Percentiles rank a stretch among this genome's conserved stretches.
Conservation (phyloP, 1,140 invertebrate species). For the Lanistes nyassanus region DNA sequence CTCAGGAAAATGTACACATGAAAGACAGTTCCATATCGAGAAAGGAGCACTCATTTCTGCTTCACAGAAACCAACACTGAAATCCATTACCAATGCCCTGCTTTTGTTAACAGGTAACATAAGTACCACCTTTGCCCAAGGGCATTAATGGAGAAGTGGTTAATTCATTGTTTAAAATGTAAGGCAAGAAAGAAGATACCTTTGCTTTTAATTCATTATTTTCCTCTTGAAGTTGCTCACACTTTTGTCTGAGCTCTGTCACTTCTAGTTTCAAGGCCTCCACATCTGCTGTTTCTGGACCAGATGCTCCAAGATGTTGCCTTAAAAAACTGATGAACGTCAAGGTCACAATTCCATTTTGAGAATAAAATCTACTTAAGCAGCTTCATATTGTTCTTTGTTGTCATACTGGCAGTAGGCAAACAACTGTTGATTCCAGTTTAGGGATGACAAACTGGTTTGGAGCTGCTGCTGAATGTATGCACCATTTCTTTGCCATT, state of each 20-base stretch:
- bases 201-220: slow-evolving; percentile 63
- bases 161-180: background rate
- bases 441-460: no score
- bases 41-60: no score
- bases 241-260: slow-evolving; percentile 62
- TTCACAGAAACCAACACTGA: background rate
- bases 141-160: background rate
- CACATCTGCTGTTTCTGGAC: slow-evolving; percentile 66
- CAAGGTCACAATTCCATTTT: slow-evolving; percentile 24
- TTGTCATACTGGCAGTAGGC: no score
- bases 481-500: no score
- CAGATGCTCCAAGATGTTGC: slow-evolving; percentile 60
- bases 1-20: no score
- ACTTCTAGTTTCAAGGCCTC: slow-evolving; percentile 66
- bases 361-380: background rate
- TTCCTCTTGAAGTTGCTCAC: slow-evolving; percentile 63
- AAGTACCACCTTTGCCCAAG: background rate
- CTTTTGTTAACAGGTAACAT: background rate
- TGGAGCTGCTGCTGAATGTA: no score
- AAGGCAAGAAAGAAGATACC: slow-evolving; percentile 38
- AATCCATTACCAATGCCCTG: background rate
- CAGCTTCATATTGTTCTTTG: no score
- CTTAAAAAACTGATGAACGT: slow-evolving; percentile 58
- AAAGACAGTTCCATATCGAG: no score
- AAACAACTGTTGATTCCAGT: no score